Evolutionary conservation across 1,140 invertebrate species (phyloP).

Genomic region (Cryptotermes secundus): DNA sequence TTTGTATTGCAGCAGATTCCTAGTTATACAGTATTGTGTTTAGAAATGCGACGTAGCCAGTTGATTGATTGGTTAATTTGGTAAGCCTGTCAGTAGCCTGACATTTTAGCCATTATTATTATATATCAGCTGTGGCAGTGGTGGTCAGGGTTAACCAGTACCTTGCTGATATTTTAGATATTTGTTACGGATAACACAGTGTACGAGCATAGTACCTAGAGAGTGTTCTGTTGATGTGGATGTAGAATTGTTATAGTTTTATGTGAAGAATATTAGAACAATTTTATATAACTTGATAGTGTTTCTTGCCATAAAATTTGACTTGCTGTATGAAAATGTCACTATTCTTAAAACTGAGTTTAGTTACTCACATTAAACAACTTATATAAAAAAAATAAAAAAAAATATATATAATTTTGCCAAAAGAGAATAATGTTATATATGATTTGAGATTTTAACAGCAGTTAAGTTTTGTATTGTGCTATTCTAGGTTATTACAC

Average conservation of each 20-base stretch:
- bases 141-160: neutral
- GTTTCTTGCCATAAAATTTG: too few relatives aligned
- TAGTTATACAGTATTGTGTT: neutral
- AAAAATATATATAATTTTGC: too few relatives aligned
- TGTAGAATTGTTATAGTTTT: neutral
- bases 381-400: too few relatives aligned
- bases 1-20: neutral
- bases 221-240: neutral
- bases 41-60: constrained; percentile 5
- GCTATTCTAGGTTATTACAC: too few relatives aligned
- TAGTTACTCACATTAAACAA: too few relatives aligned
- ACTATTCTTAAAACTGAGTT: too few relatives aligned
- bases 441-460: too few relatives aligned
- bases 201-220: neutral
- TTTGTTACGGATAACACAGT: neutral
- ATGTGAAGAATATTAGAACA: neutral
- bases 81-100: neutral
- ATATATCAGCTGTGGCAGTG: constrained; percentile 3
- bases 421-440: too few relatives aligned
- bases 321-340: too few relatives aligned
- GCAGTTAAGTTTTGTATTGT: too few relatives aligned
- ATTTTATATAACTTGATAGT: too few relatives aligned
- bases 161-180: neutral
- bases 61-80: neutral
- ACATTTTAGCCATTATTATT: constrained; percentile 1